Base-by-base conservation (phyloP, 2,113 vertebrate species). In the Coreoperca whiteheadi region DNA sequence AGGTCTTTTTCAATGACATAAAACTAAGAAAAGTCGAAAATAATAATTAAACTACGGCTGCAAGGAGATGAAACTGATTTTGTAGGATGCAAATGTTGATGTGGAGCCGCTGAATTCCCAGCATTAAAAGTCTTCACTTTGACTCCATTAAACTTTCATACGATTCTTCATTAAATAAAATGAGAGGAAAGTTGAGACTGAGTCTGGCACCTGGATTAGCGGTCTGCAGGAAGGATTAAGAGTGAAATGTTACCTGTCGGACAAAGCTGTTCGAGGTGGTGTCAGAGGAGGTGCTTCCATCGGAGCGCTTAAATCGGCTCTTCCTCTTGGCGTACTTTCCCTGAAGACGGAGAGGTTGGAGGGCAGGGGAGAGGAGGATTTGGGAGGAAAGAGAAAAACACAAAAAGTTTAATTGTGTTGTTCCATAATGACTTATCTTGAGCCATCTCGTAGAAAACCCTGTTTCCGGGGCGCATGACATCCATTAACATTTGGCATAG, bases 191-290 rank as follows among this genome's bases (percentile, higher is more conserved):
- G 70, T 20, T 7, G 60, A 59, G 37, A 15, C 25, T 10, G 30
- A 72, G 51, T 79, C 76, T 20, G 65, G 77, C 0, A 21, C 59
- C 46, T 73, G 56, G 80, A 88, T 88, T 76, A 82, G 50, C 8
- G 18, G 68, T 73, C 59, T 73, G 59, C 23, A n/a, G 46, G 66
- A 56, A 48, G 79, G 83, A 83, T 86, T 78, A 85, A 30, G 72
- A 9, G 65, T 77, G 64, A 82, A 61, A 57, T 65, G 88, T 95
- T 96, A 98, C 97, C 97, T 98, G 97, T 86, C 97, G 96, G 83
- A 99, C 97, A 39, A 99, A 99, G 93, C 98, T 99, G 96, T 99
- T 99, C 28, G 98, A 99, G n/a, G 98, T 98, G 48, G 98, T 99
- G 94, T 99, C 98, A 0, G 98, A 99, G 20, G 97, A 99, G 16